Conservation (phyloP, 2,888 invertebrate genomes). For the Spialia ferax region DNA sequence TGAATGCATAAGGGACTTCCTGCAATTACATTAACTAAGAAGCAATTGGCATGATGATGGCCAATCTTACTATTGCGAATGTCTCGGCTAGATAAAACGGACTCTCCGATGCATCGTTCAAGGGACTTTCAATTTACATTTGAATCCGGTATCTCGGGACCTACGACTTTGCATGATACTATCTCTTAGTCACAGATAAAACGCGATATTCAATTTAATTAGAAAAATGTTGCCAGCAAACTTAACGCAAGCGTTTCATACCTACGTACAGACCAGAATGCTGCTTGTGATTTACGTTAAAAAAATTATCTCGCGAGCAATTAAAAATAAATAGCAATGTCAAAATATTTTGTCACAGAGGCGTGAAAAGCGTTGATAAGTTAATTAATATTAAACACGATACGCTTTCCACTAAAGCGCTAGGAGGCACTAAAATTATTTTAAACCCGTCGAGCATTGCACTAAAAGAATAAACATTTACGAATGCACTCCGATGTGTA, state of each 20-base stretch:
- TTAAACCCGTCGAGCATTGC: conserved; percentile 48
- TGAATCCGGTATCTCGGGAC: conserved; percentile 19
- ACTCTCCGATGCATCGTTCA: conserved; percentile 9
- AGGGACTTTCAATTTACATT: conserved; percentile 24
- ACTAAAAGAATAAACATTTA: conserved; percentile 53
- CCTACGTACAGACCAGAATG: background rate
- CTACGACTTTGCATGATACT: conserved; percentile 4
- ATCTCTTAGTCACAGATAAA: conserved; percentile 15
- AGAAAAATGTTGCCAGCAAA: conserved; percentile 4
- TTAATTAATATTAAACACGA: conserved; percentile 35
- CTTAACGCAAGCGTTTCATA: background rate
- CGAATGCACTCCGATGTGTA: conserved; percentile 48
- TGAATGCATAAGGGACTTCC: conserved; percentile 42
- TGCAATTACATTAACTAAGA: conserved; percentile 41
- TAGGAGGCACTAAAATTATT: conserved; percentile 22
- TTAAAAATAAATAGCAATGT: conserved; percentile 39
- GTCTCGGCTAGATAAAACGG: conserved; percentile 31
- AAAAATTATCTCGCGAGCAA: conserved; percentile 26
- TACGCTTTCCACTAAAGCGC: conserved; percentile 9
- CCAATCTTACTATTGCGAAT: conserved; percentile 31
- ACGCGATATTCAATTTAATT: conserved; percentile 15
- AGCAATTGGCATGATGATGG: conserved; percentile 37
- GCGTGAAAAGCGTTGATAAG: conserved; percentile 20
- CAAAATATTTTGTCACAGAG: conserved; percentile 42
- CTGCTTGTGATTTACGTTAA: conserved; percentile 24